Evolutionary conservation across 2,888 invertebrate species (phyloP), one percentile per base, ranked within the genome.

Genomic region (Drosophila paranaensis): DNA sequence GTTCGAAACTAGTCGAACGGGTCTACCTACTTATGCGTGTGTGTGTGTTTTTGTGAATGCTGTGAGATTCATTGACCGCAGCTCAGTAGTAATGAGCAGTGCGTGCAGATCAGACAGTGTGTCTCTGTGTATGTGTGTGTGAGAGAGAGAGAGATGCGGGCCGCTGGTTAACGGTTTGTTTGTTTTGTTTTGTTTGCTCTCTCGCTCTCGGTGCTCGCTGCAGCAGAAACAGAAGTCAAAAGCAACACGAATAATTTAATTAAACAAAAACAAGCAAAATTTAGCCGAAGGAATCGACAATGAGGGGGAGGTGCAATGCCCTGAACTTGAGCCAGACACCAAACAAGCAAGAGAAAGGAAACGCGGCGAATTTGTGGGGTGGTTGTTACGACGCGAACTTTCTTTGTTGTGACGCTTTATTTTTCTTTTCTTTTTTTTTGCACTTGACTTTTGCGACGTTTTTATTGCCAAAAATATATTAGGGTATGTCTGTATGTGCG

Each of bases 401-500:
- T 88, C 88, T 86, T 85, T 88, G 84, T 88, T 80, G 65, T 76
- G 80, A 64, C 64, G 67, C 61, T 71, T 69, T 74, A 79, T 53
- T 80, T 20, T 20, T 20, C 20, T 20, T 20, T 20, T 20, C 2
- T 20, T 20, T 20, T 20, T 20, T 20, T 71, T 70, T 88, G 84
- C 89, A 88, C 87, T 85, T 85, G 84, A 84, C 88, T 78, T 88
- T 85, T 62, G 66, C 37, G 37, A 25, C 53, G 68, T 61, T 77
- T 86, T 85, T 88, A 86, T 86, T 85, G 86, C 84, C 88, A 86
- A 85, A 84, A 84, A 71, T 61, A 40, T 60, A 35, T 67, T 14
- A 46, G 27, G 60, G 50, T 39, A 2, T 27, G n/a, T 42, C 2
- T 33, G 30, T 50, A 2, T n/a, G 48, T 48, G 30, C 57, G 25